These are phyloP conservation scores for Virgularia gustaviana DNA, from an alignment of 92 coral and sea anemone species.

Conservation along the genomic window DNA sequence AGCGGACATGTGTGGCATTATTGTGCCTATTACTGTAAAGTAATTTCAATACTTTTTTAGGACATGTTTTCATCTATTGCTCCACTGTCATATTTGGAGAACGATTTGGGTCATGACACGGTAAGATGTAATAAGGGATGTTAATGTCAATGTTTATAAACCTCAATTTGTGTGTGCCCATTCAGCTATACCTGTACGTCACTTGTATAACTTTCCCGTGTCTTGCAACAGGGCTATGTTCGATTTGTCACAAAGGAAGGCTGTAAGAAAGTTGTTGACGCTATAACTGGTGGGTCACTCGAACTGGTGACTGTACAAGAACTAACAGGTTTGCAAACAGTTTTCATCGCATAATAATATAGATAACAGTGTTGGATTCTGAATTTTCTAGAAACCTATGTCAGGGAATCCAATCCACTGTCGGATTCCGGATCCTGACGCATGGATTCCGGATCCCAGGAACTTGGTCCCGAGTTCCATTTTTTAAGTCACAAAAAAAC, in stretches of 20 bases:
- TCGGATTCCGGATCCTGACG: too few species aligned
- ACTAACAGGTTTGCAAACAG: constrained; percentile 32
- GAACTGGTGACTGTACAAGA: constrained; percentile 26
- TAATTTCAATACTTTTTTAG: constrained; percentile 36
- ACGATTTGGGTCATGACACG: constrained; percentile 59
- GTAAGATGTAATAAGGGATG: constrained; percentile 42
- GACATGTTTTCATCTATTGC: constrained; percentile 55
- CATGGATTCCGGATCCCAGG: too few species aligned
- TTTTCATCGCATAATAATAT: too few species aligned
- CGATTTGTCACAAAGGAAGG: constrained; percentile 79
- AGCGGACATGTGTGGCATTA: background rate
- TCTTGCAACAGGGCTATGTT: constrained; percentile 68
- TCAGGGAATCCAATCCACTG: too few species aligned
- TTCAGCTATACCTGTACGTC: background rate
- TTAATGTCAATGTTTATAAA: background rate
- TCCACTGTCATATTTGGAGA: constrained; percentile 80
- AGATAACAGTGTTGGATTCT: too few species aligned
- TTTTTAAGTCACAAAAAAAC: too few species aligned
- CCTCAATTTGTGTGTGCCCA: background rate
- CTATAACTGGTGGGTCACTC: constrained; percentile 28
- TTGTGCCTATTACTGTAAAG: background rate
- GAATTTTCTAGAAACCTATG: constrained; percentile 49
- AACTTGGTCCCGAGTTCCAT: too few species aligned
- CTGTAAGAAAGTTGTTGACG: constrained; percentile 59
- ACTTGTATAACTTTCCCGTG: background rate